phyloP scores from a whole-genome alignment of 1,140 invertebrate species.

The Drosophila sp. region DNA sequence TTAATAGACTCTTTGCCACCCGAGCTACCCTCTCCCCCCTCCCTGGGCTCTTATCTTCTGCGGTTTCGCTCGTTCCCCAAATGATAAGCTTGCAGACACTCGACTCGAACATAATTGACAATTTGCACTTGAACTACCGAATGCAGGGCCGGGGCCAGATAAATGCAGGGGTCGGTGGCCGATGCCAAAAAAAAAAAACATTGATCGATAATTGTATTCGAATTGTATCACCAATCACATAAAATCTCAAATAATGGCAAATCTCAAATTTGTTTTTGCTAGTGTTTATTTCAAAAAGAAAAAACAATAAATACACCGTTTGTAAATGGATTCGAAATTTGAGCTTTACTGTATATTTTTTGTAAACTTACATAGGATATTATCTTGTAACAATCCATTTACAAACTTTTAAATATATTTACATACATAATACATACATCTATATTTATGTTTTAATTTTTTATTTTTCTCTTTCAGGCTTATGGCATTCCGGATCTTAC shows the following conservation, averaged over 20 bases:
- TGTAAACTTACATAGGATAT: no score
- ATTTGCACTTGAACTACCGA: conserved; percentile 80
- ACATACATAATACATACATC: background rate
- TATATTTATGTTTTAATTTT: background rate
- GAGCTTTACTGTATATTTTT: no score
- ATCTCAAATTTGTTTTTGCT: no score
- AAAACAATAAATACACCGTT: no score
- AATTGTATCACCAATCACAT: no score
- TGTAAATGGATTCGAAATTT: no score
- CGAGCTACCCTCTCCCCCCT: conserved; percentile 12
- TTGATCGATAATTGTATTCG: no score
- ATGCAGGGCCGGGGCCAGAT: background rate
- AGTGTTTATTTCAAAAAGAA: no score
- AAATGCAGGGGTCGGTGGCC: background rate
- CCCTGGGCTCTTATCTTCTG: background rate
- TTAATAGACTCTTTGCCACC: conserved; percentile 24
- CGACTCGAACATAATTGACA: conserved; percentile 72
- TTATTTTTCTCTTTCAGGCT: conserved; percentile 40
- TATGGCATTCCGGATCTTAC: conserved; percentile 67
- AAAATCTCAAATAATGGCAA: no score
- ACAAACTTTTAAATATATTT: no score
- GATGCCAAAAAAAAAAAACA: background rate
- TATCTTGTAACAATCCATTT: no score
- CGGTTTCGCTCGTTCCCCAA: background rate
- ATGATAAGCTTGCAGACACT: conserved; percentile 59